Evolutionary conservation across 2,797 vertebrate species (phyloP), one percentile per base, ranked within the genome.

Genomic region (Tenualosa ilisha): DNA sequence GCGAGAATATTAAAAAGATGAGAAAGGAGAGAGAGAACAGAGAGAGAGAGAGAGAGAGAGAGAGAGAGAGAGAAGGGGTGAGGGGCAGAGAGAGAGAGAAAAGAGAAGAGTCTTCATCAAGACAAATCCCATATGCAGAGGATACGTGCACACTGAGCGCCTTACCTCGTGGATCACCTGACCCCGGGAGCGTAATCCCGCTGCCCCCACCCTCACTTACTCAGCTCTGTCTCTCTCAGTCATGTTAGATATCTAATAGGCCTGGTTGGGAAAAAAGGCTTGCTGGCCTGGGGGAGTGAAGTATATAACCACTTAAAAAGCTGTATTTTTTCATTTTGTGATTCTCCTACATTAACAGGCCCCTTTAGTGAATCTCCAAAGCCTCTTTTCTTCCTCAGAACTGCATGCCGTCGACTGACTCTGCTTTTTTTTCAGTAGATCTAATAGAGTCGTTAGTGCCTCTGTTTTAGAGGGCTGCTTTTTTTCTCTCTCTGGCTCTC

Each of bases 201-300:
- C 72, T 5, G 37, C 37, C 37, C 37, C 68, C 15, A 75, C 9
- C 81, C 91, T 88, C 90, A 84, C 85, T 90, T 11, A 89, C 89
- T 89, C 22, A 1, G 89, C 81, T 85, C 88, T 86, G 87, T 89
- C 91, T 91, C 86, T 88, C 86, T 87, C 87, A 89, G 87, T 86
- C 89, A 89, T 89, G 65, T 40, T 85, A 87, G 88, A 90, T 89
- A 90, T 92, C 92, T 89, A 91, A 92, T 89, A 91, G 92, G 91
- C 92, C 87, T 72, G 7, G 4, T 93, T 90, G 90, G 49, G 89
- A 90, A 81, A 59, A 88, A 85, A 86, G 89, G 88, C 86, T 91
- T 84, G 15, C 65, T 72, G 31, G 26, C 65, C 65, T 40, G 26
- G 1, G n/a, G 86, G 81, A 79, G 54, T 85, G 65, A 84, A 86